These are phyloP conservation scores for Caenorhabditis wallacei DNA, from an alignment of 2,888 invertebrate species.

Conservation along the genomic window DNA sequence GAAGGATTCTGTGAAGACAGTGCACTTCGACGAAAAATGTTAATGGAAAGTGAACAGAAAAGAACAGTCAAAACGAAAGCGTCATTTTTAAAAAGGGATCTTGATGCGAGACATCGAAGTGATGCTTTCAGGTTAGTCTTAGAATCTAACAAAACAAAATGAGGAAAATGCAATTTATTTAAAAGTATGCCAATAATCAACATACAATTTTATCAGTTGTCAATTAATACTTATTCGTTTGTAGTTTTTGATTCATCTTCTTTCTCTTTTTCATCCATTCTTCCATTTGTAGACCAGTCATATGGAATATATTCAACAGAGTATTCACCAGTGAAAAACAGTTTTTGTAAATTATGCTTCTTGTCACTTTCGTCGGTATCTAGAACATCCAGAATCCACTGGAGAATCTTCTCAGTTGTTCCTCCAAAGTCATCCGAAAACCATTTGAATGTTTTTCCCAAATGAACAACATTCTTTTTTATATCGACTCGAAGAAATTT, in stretches of 20 bases:
- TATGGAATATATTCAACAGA: constrained; percentile 76
- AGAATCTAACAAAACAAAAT: not conserved
- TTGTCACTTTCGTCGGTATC: constrained; percentile 68
- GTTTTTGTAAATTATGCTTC: constrained; percentile 67
- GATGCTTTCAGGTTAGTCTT: constrained; percentile 89
- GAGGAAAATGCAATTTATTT: not conserved
- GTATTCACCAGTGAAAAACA: constrained; percentile 76
- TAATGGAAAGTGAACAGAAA: constrained; percentile 83
- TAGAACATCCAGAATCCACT: constrained; percentile 73
- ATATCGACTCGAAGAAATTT: constrained; percentile 84
- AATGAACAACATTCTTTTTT: constrained; percentile 82
- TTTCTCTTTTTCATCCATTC: constrained; percentile 59
- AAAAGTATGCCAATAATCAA: too few species aligned
- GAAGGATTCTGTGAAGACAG: constrained; percentile 94
- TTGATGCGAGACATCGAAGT: constrained; percentile 95
- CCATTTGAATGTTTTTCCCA: constrained; percentile 85
- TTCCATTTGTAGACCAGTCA: constrained; percentile 77
- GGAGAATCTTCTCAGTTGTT: constrained; percentile 73
- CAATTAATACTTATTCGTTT: not conserved
- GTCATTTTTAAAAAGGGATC: constrained; percentile 94
- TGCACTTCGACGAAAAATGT: constrained; percentile 90
- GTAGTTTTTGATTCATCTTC: not conserved
- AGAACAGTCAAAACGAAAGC: constrained; percentile 87
- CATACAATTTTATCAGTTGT: not conserved
- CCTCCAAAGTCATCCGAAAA: constrained; percentile 85